Base-by-base conservation (phyloP, 2,797 vertebrate genomes). In the Ciconia nigra region DNA sequence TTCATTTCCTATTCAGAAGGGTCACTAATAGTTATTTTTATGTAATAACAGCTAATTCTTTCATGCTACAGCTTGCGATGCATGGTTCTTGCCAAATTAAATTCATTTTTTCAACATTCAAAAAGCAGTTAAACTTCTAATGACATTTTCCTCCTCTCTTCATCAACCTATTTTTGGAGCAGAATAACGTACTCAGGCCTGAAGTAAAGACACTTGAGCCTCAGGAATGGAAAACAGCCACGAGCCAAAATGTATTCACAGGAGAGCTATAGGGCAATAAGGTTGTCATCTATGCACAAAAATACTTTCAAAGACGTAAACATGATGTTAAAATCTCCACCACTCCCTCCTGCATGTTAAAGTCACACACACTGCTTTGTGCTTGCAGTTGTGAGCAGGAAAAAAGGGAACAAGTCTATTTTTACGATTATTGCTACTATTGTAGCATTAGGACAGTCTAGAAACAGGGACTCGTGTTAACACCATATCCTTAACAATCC, bases 101-200 rank as follows among this genome's bases (percentile, higher is more conserved):
- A 94, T 96, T 82, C 65, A 21, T 74, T 87, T 96, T 88, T 96
- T 91, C 83, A 91, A 91, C 66, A 74, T 93, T 29, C 37, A 20
- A 97, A 96, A 97, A 95, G 86, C 87, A 96, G 95, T 96, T 97
- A 82, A 95, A 95, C 82, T 96, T 96, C 84, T 91, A 88, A 90
- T 44, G 95, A 92, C 88, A 96, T 96, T 95, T 93, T 5, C 1
- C 46, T 65, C 39, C 77, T 73, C 70, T 74, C 78, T 78, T 91
- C 69, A 88, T 74, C 73, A 88, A 72, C 73, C 94, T 97, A 94
- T 96, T 97, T 97, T 97, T 88, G 83, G 83, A 97, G 76, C 62
- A 91, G 96, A 97, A 96, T 94, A 95, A 96, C 49, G 83, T 96
- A 83, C 94, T 96, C 63, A 59, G 93, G 79, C 87, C 83, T 93